Evolutionary conservation across 1,140 invertebrate species (phyloP).

Genomic region (Aphaenogaster floridana): DNA sequence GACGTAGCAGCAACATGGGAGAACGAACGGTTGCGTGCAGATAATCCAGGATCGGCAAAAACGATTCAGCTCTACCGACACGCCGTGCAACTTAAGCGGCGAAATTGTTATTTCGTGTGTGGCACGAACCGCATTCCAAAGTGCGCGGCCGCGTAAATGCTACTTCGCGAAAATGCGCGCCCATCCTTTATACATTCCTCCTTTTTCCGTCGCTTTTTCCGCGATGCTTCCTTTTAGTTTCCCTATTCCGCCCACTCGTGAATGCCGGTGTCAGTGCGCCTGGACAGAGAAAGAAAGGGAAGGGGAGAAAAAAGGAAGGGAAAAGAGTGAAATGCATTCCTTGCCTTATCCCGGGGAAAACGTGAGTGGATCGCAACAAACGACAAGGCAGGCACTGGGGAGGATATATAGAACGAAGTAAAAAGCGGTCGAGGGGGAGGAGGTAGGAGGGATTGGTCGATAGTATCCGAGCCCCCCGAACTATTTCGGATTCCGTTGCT

Average conservation of each 20-base stretch:
- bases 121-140: constrained; percentile 69
- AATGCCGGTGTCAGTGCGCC: constrained; percentile 44
- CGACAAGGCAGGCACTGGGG: constrained; percentile 1
- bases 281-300: constrained; percentile 24
- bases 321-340: constrained; percentile 72
- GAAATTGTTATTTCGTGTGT: constrained; percentile 77
- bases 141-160: constrained; percentile 66
- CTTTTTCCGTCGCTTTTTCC: constrained; percentile 64
- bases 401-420: neutral
- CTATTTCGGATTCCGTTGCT: constrained; percentile 52
- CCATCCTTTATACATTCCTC: constrained; percentile 73
- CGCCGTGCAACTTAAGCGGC: constrained; percentile 12
- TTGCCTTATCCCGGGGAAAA: constrained; percentile 44
- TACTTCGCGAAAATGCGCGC: constrained; percentile 75
- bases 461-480: constrained; percentile 29
- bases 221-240: constrained; percentile 20
- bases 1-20: neutral
- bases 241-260: constrained; percentile 45
- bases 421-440: constrained; percentile 22
- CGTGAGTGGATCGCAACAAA: constrained; percentile 54
- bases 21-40: neutral
- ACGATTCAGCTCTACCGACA: constrained; percentile 3
- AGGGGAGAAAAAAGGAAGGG: neutral
- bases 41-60: constrained; percentile 36
- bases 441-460: constrained; percentile 50